Conservation (phyloP, 2,113 vertebrate species). For the Cyprinus carpio region DNA sequence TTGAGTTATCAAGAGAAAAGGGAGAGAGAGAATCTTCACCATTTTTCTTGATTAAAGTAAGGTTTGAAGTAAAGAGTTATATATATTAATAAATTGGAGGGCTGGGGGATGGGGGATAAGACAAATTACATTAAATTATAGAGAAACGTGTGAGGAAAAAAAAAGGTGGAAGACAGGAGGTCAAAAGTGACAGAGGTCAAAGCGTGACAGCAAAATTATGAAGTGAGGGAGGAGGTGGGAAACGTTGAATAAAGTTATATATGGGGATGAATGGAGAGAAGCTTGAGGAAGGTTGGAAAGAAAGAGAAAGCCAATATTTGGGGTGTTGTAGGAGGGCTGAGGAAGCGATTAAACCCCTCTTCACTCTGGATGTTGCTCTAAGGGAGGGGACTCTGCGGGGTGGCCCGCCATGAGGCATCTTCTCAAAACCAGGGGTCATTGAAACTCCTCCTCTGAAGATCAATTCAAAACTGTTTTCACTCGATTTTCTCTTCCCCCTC, state of each 20-base stretch:
- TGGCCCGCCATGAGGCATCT: slow-evolving; percentile 62
- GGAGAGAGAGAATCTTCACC: neutral
- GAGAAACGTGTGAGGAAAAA: slow-evolving; percentile 25
- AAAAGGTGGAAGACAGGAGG: no score
- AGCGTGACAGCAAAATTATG: neutral
- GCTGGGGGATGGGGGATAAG: neutral
- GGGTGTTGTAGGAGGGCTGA: slow-evolving; percentile 57
- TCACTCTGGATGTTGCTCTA: slow-evolving; percentile 48
- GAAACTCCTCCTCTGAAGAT: slow-evolving; percentile 71
- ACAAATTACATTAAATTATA: neutral
- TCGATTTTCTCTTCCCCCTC: slow-evolving; percentile 29
- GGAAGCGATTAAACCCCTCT: slow-evolving; percentile 71
- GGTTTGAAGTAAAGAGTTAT: no score
- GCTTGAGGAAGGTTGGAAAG: slow-evolving; percentile 9
- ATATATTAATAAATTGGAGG: slow-evolving; percentile 28
- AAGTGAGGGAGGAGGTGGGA: slow-evolving; percentile 31
- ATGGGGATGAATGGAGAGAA: slow-evolving; percentile 24
- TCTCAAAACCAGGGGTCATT: slow-evolving; percentile 71
- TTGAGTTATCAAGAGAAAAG: neutral
- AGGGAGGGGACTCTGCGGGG: slow-evolving; percentile 64
- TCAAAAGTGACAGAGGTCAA: slow-evolving; percentile 24
- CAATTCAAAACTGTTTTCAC: slow-evolving; percentile 69
- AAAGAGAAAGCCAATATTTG: slow-evolving; percentile 13
- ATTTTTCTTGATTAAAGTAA: neutral
- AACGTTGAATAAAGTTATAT: slow-evolving; percentile 37